Conservation (phyloP, 2,888 invertebrate species). For the Sthenelais limicola region DNA sequence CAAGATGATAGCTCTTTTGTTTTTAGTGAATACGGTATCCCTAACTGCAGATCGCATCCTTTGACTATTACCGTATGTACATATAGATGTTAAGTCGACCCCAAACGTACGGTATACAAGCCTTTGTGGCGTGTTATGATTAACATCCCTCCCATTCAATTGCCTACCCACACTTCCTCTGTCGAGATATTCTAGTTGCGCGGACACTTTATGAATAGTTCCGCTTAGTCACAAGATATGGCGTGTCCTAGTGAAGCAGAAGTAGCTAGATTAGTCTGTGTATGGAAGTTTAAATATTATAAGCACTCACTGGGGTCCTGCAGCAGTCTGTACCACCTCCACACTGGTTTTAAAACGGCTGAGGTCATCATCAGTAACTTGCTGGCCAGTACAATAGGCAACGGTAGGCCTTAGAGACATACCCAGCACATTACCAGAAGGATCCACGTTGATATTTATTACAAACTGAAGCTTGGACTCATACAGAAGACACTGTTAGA, state of each 20-base stretch:
- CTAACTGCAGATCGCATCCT: no score
- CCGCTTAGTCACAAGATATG: no score
- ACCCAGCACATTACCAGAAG: constrained; percentile 82
- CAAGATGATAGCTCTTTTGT: no score
- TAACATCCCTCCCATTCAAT: no score
- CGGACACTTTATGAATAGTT: no score
- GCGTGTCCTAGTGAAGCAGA: neutral
- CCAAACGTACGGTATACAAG: no score
- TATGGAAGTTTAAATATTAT: neutral
- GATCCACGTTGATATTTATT: constrained; percentile 85
- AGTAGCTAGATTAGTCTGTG: neutral
- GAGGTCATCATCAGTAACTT: constrained; percentile 56
- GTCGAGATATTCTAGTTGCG: no score
- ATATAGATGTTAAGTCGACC: no score
- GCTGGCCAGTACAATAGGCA: constrained; percentile 72
- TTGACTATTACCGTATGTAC: no score
- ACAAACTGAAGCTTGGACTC: constrained; percentile 85
- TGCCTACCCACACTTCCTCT: no score
- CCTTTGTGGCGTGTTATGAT: no score
- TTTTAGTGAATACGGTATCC: no score
- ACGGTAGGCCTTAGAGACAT: constrained; percentile 67
- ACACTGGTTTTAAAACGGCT: constrained; percentile 82
- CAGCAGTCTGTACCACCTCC: constrained; percentile 84
- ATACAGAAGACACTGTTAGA: constrained; percentile 80
- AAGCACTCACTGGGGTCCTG: constrained; percentile 81